These are phyloP conservation scores for Coleophora deauratella DNA, from an alignment of 2,888 invertebrate species.

Conservation along the genomic window DNA sequence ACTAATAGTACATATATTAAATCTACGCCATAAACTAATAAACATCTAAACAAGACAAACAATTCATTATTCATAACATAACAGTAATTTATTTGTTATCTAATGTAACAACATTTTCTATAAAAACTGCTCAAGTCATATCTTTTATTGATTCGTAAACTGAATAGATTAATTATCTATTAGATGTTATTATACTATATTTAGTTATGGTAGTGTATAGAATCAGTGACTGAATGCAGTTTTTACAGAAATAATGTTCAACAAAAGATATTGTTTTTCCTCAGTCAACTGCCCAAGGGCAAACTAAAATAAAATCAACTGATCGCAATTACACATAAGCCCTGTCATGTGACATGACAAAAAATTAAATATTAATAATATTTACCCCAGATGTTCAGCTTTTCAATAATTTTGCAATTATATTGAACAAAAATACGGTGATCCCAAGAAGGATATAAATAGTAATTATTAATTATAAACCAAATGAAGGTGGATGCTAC, in stretches of 20 bases:
- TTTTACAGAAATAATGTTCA: background rate
- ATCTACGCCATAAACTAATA: conserved; percentile 45
- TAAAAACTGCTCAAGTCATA: conserved; percentile 10
- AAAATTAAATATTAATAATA: too few species aligned
- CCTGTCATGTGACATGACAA: too few species aligned
- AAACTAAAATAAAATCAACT: background rate
- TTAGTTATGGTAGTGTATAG: background rate
- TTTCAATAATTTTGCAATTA: too few species aligned
- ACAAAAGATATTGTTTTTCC: background rate
- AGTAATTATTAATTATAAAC: too few species aligned
- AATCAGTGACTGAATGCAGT: background rate
- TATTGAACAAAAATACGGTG: too few species aligned
- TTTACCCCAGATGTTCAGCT: too few species aligned
- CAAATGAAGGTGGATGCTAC: too few species aligned
- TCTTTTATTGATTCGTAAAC: too few species aligned
- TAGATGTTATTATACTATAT: too few species aligned
- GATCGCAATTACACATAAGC: background rate
- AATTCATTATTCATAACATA: conserved; percentile 60
- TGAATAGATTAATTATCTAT: too few species aligned
- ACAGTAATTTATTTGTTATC: conserved; percentile 40
- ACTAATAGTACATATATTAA: conserved; percentile 22
- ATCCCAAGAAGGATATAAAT: too few species aligned
- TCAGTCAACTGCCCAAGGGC: background rate
- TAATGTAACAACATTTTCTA: conserved; percentile 24
- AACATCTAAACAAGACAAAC: conserved; percentile 60